Conservation (phyloP, 1,140 invertebrate species). For the Lepidurus apus region DNA sequence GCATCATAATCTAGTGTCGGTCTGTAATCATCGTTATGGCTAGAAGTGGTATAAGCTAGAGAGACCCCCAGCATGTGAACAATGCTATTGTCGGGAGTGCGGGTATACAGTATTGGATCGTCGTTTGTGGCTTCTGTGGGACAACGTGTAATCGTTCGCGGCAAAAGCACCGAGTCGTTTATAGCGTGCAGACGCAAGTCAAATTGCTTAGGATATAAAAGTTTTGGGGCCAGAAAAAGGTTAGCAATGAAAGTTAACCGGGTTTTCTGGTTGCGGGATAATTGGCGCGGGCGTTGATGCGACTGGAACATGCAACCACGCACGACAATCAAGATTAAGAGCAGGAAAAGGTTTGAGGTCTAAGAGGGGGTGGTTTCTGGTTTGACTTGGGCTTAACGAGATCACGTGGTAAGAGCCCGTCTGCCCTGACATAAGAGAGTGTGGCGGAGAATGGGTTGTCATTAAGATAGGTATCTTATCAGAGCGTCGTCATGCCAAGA, state of each 20-base stretch:
- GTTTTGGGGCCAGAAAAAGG: background rate
- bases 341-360: background rate
- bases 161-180: background rate
- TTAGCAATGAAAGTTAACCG: background rate
- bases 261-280: background rate
- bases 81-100: background rate
- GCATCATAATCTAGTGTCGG: background rate
- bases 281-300: background rate
- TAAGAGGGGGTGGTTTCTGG: background rate
- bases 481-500: background rate
- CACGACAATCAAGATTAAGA: background rate
- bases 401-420: background rate
- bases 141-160: background rate
- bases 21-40: background rate
- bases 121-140: background rate
- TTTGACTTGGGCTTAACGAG: background rate
- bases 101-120: background rate
- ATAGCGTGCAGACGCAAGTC: background rate
- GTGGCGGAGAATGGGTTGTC: slow-evolving; percentile 6
- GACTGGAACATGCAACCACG: background rate
- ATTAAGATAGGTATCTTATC: slow-evolving; percentile 22
- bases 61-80: background rate
- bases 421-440: background rate
- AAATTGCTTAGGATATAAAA: background rate
- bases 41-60: background rate